Conservation (phyloP, 2,797 vertebrate species). For the Botia kubotai region DNA sequence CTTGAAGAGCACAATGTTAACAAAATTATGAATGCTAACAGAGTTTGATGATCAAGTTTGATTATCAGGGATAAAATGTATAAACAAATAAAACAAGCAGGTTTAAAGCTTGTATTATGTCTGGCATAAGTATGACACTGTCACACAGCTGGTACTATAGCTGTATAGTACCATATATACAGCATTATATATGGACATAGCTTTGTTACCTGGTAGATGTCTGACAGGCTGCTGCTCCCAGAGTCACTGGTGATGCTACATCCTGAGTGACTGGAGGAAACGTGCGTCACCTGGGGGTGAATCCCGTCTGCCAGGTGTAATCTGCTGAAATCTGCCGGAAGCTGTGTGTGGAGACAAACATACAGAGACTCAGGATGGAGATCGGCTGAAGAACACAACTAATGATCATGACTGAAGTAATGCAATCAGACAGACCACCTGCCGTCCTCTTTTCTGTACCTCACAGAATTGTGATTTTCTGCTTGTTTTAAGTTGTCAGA, state of each 20-base stretch:
- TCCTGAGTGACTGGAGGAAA: constrained; percentile 99
- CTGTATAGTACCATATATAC: too few relatives aligned
- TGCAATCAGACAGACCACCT: too few relatives aligned
- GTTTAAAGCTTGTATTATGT: too few relatives aligned
- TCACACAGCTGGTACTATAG: too few relatives aligned
- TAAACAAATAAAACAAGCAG: neutral
- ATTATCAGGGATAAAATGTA: neutral
- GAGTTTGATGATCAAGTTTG: neutral
- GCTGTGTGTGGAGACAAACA: constrained; percentile 77
- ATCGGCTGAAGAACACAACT: neutral
- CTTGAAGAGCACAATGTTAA: neutral
- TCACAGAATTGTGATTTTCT: too few relatives aligned
- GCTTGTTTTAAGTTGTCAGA: too few relatives aligned
- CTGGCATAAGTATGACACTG: too few relatives aligned
- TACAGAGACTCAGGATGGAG: constrained; percentile 3
- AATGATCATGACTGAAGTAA: too few relatives aligned
- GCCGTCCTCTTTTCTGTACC: too few relatives aligned
- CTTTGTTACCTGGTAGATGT: constrained; percentile 94
- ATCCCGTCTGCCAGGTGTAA: constrained; percentile 98
- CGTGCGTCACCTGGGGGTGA: constrained; percentile 98
- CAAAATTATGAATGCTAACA: neutral
- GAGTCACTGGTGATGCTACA: constrained; percentile 99
- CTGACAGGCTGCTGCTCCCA: constrained; percentile 99
- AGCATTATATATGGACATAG: neutral
- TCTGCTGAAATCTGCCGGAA: constrained; percentile 99